These are phyloP conservation scores for Pangasius djambal DNA, from an alignment of 2,797 vertebrate genomes.

Conservation along the genomic window DNA sequence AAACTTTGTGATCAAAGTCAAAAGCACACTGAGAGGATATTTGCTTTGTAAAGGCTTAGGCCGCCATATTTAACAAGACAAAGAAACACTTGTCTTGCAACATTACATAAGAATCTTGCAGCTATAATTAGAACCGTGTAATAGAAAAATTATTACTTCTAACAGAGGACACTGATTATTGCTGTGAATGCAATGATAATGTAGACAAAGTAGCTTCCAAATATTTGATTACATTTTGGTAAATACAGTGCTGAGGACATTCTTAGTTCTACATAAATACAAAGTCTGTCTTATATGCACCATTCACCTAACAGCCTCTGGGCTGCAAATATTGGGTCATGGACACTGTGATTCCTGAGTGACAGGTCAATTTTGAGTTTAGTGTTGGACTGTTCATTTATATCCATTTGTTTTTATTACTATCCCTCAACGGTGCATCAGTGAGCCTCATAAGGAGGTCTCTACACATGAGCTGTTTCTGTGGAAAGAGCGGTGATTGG, in stretches of 20 bases:
- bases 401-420: slow-evolving; percentile 6
- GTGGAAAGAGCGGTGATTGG: slow-evolving; percentile 93
- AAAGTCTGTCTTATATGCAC: slow-evolving; percentile 35
- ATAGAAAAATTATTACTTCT: slow-evolving; percentile 48
- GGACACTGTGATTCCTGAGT: slow-evolving; percentile 51
- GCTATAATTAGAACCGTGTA: slow-evolving; percentile 13
- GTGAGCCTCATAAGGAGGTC: slow-evolving; percentile 86
- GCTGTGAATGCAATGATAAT: slow-evolving; percentile 46
- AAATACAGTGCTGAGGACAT: slow-evolving; percentile 42
- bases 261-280: slow-evolving; percentile 32
- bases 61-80: slow-evolving; percentile 34
- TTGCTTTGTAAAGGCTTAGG: slow-evolving; percentile 46
- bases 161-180: slow-evolving; percentile 53
- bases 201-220: slow-evolving; percentile 20
- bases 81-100: slow-evolving; percentile 19
- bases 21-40: slow-evolving; percentile 40
- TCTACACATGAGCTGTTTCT: slow-evolving; percentile 93
- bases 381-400: neutral
- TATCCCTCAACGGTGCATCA: neutral
- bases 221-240: slow-evolving; percentile 30
- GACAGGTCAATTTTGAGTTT: slow-evolving; percentile 37
- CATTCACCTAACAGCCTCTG: slow-evolving; percentile 37
- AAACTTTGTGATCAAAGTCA: slow-evolving; percentile 30
- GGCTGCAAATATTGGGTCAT: slow-evolving; percentile 29
- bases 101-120: slow-evolving; percentile 21